Evolutionary conservation across 1,140 invertebrate species (phyloP).

Genomic region (Pseudomyrmex dendroicus): DNA sequence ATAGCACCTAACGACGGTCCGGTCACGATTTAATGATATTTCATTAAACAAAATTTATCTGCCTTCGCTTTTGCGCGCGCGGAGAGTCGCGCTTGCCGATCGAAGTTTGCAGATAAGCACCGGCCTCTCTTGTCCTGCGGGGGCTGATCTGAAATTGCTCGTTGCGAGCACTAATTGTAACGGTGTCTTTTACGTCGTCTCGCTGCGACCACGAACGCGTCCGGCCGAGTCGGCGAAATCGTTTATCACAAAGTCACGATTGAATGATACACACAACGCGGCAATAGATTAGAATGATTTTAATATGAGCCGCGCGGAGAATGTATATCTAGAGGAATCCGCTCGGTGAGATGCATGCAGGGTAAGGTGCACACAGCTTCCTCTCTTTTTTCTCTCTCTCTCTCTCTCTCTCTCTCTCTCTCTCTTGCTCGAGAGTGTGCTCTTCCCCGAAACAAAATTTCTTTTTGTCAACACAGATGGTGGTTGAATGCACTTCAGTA

Average conservation of each 20-base stretch:
- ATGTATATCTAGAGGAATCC: not conserved
- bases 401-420: too few species aligned
- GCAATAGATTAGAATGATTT: conserved; percentile 29
- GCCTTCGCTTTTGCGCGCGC: conserved; percentile 27
- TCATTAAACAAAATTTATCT: conserved; percentile 57
- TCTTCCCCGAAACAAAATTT: conserved; percentile 47
- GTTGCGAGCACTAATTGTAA: conserved; percentile 59
- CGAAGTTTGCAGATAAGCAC: conserved; percentile 41
- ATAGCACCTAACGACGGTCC: conserved; percentile 26
- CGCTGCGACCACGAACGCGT: conserved; percentile 6
- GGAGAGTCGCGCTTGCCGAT: conserved; percentile 20
- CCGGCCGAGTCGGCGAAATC: conserved; percentile 11
- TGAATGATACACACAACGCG: not conserved
- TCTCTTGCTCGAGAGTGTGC: not conserved
- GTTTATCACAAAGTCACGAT: conserved; percentile 16
- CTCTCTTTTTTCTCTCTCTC: not conserved
- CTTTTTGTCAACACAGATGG: conserved; percentile 62
- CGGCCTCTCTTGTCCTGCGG: conserved; percentile 39
- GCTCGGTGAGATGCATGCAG: not conserved
- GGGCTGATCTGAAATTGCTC: conserved; percentile 57
- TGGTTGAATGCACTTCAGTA: conserved; percentile 59
- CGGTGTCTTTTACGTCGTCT: conserved; percentile 55
- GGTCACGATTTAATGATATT: conserved; percentile 57
- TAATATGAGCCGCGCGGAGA: not conserved
- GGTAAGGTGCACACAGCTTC: not conserved